phyloP scores from a whole-genome alignment of 2,113 vertebrate species.

The Mixornis gularis region DNA sequence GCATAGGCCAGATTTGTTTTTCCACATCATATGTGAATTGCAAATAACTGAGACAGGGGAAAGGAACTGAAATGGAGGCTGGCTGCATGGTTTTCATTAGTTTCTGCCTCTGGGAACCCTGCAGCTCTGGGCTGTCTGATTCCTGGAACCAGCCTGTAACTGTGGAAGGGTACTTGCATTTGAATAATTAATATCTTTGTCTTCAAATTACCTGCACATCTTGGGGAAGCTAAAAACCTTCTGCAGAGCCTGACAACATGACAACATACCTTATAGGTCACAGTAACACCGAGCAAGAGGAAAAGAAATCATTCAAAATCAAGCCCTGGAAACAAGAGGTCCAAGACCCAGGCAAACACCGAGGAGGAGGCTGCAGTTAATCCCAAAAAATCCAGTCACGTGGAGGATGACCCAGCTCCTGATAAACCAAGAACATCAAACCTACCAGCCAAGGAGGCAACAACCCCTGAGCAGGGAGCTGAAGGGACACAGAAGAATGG shows the following conservation, averaged over 20 bases:
- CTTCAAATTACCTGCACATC: neutral
- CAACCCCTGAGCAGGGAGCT: neutral
- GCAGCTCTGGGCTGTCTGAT: neutral
- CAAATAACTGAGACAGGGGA: neutral
- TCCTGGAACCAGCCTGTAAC: neutral
- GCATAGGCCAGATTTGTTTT: neutral
- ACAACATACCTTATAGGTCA: neutral
- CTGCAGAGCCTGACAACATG: neutral
- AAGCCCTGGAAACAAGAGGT: constrained; percentile 20
- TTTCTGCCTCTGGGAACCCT: neutral
- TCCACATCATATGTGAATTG: neutral
- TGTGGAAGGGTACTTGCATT: neutral
- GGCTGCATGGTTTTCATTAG: neutral
- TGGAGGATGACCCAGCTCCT: constrained; percentile 32
- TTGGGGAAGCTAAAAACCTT: neutral
- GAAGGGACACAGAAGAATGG: constrained; percentile 38
- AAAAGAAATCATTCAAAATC: constrained; percentile 29
- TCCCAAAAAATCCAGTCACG: constrained; percentile 18
- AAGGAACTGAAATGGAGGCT: neutral
- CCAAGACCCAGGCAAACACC: neutral
- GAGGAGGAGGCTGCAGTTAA: neutral
- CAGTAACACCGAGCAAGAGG: constrained; percentile 39
- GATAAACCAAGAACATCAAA: neutral
- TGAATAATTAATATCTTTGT: neutral
- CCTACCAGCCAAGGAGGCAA: neutral